These are phyloP conservation scores for Muschampia plurimacula DNA, from an alignment of 2,888 invertebrate species.

Conservation along the genomic window DNA sequence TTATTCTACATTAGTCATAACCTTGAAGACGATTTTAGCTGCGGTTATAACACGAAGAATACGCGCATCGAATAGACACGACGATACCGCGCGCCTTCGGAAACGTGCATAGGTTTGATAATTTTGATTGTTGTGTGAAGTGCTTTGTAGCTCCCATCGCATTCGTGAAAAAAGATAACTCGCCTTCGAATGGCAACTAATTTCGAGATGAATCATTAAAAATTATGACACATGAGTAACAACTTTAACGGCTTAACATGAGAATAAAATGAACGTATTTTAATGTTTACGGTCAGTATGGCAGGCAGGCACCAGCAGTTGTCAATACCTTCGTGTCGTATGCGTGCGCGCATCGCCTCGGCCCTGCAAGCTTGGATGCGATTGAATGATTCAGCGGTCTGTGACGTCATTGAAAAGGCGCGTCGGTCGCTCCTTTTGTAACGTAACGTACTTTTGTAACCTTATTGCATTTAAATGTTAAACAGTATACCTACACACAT, in stretches of 20 bases:
- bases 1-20: slow-evolving; percentile 29
- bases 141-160: slow-evolving; percentile 43
- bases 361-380: slow-evolving; percentile 48
- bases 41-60: slow-evolving; percentile 42
- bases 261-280: slow-evolving; percentile 37
- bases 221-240: slow-evolving; percentile 42
- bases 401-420: slow-evolving; percentile 74
- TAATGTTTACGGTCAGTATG: slow-evolving; percentile 43
- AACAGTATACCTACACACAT: background rate
- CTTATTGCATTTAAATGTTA: slow-evolving; percentile 34
- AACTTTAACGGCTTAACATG: slow-evolving; percentile 24
- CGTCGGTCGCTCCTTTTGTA: slow-evolving; percentile 62
- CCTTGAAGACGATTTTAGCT: slow-evolving; percentile 42
- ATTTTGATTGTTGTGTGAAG: slow-evolving; percentile 42
- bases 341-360: slow-evolving; percentile 66
- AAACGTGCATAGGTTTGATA: slow-evolving; percentile 53
- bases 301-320: slow-evolving; percentile 56
- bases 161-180: slow-evolving; percentile 17
- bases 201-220: slow-evolving; percentile 41
- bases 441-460: slow-evolving; percentile 46
- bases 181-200: background rate
- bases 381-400: slow-evolving; percentile 68
- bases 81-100: slow-evolving; percentile 42
- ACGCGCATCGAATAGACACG: slow-evolving; percentile 48
- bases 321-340: slow-evolving; percentile 57